Percentiles rank a stretch among this genome's conserved stretches.
Evolutionary conservation across 2,888 invertebrate genomes (phyloP).

Genomic region (Smittia sp.): DNA sequence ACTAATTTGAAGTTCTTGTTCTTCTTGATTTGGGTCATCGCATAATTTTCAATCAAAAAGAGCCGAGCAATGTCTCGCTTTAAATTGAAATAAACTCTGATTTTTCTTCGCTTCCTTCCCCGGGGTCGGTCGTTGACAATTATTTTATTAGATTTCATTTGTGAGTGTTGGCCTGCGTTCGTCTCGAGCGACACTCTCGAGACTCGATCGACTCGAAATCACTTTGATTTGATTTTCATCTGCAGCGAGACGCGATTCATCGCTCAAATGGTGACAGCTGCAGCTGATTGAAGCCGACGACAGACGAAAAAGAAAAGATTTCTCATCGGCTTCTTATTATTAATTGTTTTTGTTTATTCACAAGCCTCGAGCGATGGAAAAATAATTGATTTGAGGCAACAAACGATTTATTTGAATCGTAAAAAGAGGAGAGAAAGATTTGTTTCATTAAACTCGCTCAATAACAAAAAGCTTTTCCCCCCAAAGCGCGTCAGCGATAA

Average conservation of each 20-base stretch:
- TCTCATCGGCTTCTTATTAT: background rate
- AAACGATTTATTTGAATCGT: background rate
- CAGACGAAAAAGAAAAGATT: background rate
- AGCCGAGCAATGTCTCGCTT: background rate
- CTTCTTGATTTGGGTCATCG: slow-evolving; percentile 30
- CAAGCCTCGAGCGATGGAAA: background rate
- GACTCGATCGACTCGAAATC: background rate
- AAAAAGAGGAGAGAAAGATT: background rate
- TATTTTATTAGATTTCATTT: slow-evolving; percentile 4
- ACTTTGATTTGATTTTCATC: background rate
- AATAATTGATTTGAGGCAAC: background rate
- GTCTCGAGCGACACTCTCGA: background rate
- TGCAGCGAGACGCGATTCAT: no score
- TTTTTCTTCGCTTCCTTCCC: background rate
- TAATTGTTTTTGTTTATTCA: background rate
- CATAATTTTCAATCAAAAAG: slow-evolving; percentile 33
- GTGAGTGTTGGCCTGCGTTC: no score
- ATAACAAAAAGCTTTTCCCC: no score
- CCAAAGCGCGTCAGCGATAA: no score
- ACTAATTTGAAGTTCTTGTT: background rate
- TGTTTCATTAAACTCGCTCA: background rate
- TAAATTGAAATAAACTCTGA: slow-evolving; percentile 23
- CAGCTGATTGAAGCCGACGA: background rate
- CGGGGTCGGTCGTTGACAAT: background rate
- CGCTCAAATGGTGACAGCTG: background rate